Conservation (phyloP, 2,113 vertebrate genomes). For the Raja brachyura region DNA sequence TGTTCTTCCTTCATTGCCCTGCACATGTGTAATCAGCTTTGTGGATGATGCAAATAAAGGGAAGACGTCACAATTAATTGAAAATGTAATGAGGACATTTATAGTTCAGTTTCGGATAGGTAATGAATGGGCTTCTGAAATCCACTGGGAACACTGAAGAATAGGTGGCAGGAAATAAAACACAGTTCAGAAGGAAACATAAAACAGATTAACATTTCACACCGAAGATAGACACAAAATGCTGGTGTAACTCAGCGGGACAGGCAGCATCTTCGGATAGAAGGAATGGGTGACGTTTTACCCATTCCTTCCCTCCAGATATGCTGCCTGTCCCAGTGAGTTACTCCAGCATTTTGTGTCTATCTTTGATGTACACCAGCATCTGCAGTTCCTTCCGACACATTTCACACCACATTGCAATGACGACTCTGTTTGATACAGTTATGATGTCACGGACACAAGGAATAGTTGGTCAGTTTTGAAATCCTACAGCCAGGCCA, state of each 20-base stretch:
- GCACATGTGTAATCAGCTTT: background rate
- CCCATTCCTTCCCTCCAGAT: too few species aligned
- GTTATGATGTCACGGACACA: background rate
- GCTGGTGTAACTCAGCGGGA: too few species aligned
- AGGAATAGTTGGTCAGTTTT: background rate
- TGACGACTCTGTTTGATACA: background rate
- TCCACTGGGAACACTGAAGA: background rate
- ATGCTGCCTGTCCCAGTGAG: too few species aligned
- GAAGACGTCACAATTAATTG: background rate
- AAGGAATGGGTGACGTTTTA: too few species aligned
- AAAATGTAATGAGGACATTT: background rate
- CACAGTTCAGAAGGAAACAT: background rate
- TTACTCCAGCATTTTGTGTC: too few species aligned
- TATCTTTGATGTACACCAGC: too few species aligned
- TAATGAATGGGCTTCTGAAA: background rate
- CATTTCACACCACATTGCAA: background rate
- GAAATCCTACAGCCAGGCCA: background rate
- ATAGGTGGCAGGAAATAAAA: background rate
- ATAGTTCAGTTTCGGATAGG: background rate
- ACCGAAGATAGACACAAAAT: background rate
- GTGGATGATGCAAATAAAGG: background rate
- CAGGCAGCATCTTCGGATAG: too few species aligned
- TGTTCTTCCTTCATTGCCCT: background rate
- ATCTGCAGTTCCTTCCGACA: too few species aligned
- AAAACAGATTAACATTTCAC: background rate